These are phyloP conservation scores for Acanthaster planci DNA, from an alignment of 35 echinoderm and acorn worm species.

Conservation along the genomic window DNA sequence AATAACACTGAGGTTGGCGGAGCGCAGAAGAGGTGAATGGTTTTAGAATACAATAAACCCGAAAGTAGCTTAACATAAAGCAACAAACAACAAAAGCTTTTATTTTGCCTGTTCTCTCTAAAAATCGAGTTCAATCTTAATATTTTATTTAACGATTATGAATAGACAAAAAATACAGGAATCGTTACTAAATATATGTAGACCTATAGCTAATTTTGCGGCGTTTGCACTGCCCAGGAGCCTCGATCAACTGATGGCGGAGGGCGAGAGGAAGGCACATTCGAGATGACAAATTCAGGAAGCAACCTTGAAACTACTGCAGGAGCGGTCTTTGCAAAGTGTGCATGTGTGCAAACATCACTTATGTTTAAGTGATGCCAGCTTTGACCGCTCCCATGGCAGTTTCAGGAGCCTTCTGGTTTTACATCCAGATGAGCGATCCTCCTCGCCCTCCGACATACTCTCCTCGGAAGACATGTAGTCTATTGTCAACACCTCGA, in stretches of 20 bases:
- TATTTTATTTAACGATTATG: too few relatives aligned
- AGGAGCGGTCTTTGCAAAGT: background rate
- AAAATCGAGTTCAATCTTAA: too few relatives aligned
- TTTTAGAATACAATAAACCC: too few relatives aligned
- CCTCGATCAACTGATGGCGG: background rate
- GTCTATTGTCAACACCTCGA: background rate
- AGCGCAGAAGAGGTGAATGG: too few relatives aligned
- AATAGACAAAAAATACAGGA: too few relatives aligned
- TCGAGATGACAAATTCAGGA: background rate
- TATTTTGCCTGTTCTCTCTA: too few relatives aligned
- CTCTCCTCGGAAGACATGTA: conserved; percentile 7
- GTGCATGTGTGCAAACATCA: too few relatives aligned
- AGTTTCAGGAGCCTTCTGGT: background rate
- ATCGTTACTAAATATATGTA: too few relatives aligned
- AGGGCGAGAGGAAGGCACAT: background rate
- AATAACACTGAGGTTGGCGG: too few relatives aligned
- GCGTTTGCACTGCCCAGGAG: background rate
- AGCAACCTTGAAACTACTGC: background rate
- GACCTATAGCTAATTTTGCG: too few relatives aligned
- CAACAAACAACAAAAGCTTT: too few relatives aligned
- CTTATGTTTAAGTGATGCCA: background rate
- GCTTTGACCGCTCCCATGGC: background rate
- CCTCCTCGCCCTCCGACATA: background rate
- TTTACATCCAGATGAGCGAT: background rate
- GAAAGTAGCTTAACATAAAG: too few relatives aligned